A percentile compares a stretch with the other conserved stretches of the same genome.
These are phyloP conservation scores for Crioceris asparagi DNA, from an alignment of 2,888 invertebrate genomes.

Conservation along the genomic window DNA sequence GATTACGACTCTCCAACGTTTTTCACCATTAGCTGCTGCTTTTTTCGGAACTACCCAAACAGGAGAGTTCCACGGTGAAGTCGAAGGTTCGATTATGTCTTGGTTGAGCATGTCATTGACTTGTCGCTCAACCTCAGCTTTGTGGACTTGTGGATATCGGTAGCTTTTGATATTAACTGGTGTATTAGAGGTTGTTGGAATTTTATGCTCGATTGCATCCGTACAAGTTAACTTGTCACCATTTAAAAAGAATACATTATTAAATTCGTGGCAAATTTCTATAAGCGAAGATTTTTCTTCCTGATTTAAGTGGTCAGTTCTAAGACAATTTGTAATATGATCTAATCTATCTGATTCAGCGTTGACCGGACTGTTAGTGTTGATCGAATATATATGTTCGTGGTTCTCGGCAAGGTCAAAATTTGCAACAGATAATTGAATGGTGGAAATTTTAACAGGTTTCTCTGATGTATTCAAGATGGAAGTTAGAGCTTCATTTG, in stretches of 20 bases:
- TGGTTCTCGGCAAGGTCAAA: no score
- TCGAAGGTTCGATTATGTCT: conserved; percentile 21
- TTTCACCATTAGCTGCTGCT: conserved; percentile 20
- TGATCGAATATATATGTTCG: no score
- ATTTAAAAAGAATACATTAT: conserved; percentile 21
- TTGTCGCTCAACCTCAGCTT: conserved; percentile 24
- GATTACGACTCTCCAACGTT: conserved; percentile 29
- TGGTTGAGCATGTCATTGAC: conserved; percentile 20
- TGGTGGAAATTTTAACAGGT: no score
- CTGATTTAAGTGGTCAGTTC: conserved; percentile 19
- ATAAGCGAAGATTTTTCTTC: conserved; percentile 22
- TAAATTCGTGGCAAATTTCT: conserved; percentile 20
- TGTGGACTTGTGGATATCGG: conserved; percentile 24
- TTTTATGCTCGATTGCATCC: conserved; percentile 18
- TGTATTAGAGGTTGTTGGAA: conserved; percentile 14
- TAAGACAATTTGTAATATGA: no score
- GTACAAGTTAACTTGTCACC: conserved; percentile 20
- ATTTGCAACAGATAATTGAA: no score
- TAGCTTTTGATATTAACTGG: conserved; percentile 21
- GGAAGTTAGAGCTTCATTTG: no score
- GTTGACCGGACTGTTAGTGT: no score
- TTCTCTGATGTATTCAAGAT: no score
- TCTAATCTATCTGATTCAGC: no score
- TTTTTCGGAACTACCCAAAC: conserved; percentile 26
- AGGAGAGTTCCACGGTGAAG: conserved; percentile 21